These are phyloP conservation scores for Horisme vitalbata DNA, from an alignment of 2,888 invertebrate species.

Conservation along the genomic window DNA sequence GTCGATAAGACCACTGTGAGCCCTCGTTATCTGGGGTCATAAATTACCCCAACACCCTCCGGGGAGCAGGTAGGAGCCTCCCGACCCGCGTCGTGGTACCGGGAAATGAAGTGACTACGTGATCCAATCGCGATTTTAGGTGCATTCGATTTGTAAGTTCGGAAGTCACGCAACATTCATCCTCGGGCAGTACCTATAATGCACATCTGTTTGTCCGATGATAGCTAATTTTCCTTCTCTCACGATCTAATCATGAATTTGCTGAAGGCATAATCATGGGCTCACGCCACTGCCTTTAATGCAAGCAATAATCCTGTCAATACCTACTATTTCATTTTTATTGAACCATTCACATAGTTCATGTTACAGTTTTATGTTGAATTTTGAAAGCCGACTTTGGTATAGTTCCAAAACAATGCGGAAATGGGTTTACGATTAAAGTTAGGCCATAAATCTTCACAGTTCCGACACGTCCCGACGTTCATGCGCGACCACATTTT, in stretches of 20 bases:
- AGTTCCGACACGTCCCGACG: slow-evolving; percentile 57
- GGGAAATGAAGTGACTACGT: slow-evolving; percentile 80
- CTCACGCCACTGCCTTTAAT: slow-evolving; percentile 10
- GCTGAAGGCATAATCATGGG: slow-evolving; percentile 15
- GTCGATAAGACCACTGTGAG: slow-evolving; percentile 78
- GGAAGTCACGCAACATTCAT: slow-evolving; percentile 50
- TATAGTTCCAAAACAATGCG: slow-evolving; percentile 37
- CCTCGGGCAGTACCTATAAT: slow-evolving; percentile 30
- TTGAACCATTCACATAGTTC: not conserved
- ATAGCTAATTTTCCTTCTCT: slow-evolving; percentile 29
- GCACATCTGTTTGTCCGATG: slow-evolving; percentile 26
- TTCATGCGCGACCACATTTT: slow-evolving; percentile 58
- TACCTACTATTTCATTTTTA: not conserved
- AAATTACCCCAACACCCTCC: slow-evolving; percentile 78
- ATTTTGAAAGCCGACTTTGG: slow-evolving; percentile 6
- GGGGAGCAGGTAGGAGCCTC: slow-evolving; percentile 70
- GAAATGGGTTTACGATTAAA: slow-evolving; percentile 58
- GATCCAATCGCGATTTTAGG: slow-evolving; percentile 81
- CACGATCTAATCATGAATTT: slow-evolving; percentile 26
- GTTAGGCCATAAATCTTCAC: slow-evolving; percentile 66
- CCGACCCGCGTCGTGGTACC: slow-evolving; percentile 45
- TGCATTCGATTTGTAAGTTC: slow-evolving; percentile 69
- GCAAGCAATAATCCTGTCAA: slow-evolving; percentile 14
- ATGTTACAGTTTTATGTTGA: slow-evolving; percentile 8
- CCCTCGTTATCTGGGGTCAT: slow-evolving; percentile 80